These are phyloP conservation scores for Babylonia areolata DNA, from an alignment of 1,140 invertebrate genomes.

Conservation along the genomic window DNA sequence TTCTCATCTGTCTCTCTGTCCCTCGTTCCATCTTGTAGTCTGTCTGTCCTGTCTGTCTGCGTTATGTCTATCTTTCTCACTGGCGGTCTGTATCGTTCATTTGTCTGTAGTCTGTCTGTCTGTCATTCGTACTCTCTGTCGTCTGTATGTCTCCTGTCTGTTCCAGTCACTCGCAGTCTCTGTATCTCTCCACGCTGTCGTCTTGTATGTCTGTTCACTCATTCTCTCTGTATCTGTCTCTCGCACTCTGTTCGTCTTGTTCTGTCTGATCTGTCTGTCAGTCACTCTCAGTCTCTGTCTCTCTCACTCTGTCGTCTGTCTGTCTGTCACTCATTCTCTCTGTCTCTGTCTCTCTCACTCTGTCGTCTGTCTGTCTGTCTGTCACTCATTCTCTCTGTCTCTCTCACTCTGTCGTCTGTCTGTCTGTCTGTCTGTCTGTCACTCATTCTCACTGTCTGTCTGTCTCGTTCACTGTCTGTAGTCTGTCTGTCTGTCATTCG, in stretches of 20 bases:
- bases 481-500: not conserved
- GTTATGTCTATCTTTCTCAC: no score
- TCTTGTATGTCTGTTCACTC: no score
- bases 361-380: not conserved
- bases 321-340: not conserved
- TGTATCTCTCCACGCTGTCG: no score
- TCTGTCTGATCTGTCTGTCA: not conserved
- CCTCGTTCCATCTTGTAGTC: no score
- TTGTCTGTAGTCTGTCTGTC: no score
- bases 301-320: not conserved
- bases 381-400: not conserved
- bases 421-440: not conserved
- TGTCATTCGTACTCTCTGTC: no score
- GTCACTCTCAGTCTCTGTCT: not conserved
- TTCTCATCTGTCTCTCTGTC: no score
- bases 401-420: not conserved
- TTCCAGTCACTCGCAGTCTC: no score
- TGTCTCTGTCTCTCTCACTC: not conserved
- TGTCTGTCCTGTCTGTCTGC: no score
- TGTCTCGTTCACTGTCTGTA: no score
- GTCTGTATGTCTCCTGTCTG: no score
- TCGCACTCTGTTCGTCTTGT: not conserved
- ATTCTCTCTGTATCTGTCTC: not conserved
- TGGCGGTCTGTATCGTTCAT: no score
- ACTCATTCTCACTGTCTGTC: not conserved